Base-by-base conservation (phyloP, 2,797 vertebrate species). In the Rhynchotus rufescens region DNA sequence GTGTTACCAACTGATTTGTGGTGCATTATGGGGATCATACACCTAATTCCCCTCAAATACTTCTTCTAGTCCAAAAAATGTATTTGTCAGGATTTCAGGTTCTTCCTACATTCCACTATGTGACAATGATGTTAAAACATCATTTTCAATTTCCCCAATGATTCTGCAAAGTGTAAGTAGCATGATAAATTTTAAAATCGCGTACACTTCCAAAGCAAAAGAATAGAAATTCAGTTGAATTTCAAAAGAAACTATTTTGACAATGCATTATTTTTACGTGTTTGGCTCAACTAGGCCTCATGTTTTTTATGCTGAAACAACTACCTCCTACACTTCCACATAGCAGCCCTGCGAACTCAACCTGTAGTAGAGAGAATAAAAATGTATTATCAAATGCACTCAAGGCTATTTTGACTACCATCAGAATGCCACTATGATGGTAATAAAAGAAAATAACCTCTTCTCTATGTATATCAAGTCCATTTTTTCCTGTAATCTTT, bases 261-360 rank as follows among this genome's bases (percentile, higher is more conserved):
- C 89, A 87, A 74, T 3, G 3, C 10, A 28, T 60, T 28, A 9
- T 23, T 57, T 83, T 75, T 52, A 79, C 13, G 0, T 5, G 8
- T 15, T 80, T 49, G 16, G 76, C 10, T 25, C 67, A 69, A 76
- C 9, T 28, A 15, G 0, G 1, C 47, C 15, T 47, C 0, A 0
- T 21, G 67, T 62, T 71, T 71, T 66, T 52, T 56, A 77, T 57
- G 26, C 28, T n/a, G 61, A 10, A 81, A 34, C 12, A 16, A 77
- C 9, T 42, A 28, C 30, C 19, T 72, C 32, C 25, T 7, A 23
- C 20, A 75, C 26, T 71, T 66, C 19, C 62, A 56, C 9, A 9
- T 9, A 66, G 13, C 7, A 15, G 73, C 11, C n/a, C 59, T 66
- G 56, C 51, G 60, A 85, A 66, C 23, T 80, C 45, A n/a, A 21